These are phyloP conservation scores for Heloderma charlesbogerti DNA, from an alignment of 2,113 vertebrate species.

Conservation along the genomic window DNA sequence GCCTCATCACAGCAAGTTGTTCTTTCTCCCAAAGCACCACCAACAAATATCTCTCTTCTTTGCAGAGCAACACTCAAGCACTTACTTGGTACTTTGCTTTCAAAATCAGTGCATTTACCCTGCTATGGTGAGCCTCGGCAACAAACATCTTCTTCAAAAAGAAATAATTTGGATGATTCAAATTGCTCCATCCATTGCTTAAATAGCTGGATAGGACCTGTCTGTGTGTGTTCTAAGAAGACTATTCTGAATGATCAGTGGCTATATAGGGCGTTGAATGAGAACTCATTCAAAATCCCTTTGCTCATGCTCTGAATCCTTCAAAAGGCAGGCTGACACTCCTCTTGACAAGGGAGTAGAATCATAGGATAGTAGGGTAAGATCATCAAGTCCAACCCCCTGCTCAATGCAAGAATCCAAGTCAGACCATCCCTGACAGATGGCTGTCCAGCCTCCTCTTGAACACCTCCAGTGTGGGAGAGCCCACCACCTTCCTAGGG, in stretches of 20 bases:
- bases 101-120: background rate
- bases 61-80: background rate
- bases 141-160: background rate
- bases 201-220: background rate
- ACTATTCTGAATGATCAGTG: conserved; percentile 9
- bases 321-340: background rate
- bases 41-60: background rate
- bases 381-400: too few species aligned
- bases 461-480: too few species aligned
- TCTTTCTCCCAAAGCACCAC: background rate
- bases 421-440: too few species aligned
- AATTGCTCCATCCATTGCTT: background rate
- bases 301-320: background rate
- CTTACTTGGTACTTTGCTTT: background rate
- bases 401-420: too few species aligned
- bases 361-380: too few species aligned
- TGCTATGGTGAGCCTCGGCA: background rate
- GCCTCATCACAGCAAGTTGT: background rate
- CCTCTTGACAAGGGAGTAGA: background rate
- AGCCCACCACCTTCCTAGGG: too few species aligned
- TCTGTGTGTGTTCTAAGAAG: conserved; percentile 7
- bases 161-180: conserved; percentile 19
- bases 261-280: conserved; percentile 14
- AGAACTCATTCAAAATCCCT: background rate
- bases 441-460: too few species aligned